A percentile compares a stretch with the other conserved stretches of the same genome.
Conservation (phyloP, 2,797 vertebrate species). For the Periparus ater region DNA sequence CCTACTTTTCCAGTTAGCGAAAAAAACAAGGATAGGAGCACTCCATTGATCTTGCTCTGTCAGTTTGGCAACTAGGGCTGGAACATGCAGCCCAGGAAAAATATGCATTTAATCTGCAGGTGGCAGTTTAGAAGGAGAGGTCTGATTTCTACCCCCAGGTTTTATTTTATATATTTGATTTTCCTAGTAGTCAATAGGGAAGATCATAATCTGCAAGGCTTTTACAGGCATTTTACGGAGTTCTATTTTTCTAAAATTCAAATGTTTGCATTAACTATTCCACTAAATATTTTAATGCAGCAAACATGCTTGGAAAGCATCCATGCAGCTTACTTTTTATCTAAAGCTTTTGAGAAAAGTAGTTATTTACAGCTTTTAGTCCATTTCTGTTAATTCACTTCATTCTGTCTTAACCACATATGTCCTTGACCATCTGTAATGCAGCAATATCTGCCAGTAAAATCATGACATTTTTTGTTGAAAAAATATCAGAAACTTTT, state of each 20-base stretch:
- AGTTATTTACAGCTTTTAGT: background rate
- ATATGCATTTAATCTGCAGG: background rate
- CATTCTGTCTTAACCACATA: background rate
- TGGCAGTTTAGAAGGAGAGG: background rate
- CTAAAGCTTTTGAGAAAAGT: background rate
- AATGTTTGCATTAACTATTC: background rate
- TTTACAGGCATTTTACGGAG: background rate
- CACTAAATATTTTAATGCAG: background rate
- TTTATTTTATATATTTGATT: background rate
- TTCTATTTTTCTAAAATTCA: background rate
- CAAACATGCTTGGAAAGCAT: background rate
- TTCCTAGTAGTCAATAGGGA: background rate
- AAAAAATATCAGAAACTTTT: background rate
- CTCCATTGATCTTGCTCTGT: fast-evolving
- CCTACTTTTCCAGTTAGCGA: background rate
- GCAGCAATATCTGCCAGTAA: background rate
- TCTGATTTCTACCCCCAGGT: background rate
- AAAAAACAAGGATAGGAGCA: background rate
- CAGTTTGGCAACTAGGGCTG: background rate
- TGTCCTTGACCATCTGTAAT: background rate
- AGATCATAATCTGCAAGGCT: background rate
- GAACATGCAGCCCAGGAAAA: background rate
- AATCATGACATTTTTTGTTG: background rate
- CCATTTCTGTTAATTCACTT: background rate
- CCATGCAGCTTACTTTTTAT: background rate